Evolutionary conservation across 1,140 invertebrate species (phyloP).

Genomic region (Arion vulgaris): DNA sequence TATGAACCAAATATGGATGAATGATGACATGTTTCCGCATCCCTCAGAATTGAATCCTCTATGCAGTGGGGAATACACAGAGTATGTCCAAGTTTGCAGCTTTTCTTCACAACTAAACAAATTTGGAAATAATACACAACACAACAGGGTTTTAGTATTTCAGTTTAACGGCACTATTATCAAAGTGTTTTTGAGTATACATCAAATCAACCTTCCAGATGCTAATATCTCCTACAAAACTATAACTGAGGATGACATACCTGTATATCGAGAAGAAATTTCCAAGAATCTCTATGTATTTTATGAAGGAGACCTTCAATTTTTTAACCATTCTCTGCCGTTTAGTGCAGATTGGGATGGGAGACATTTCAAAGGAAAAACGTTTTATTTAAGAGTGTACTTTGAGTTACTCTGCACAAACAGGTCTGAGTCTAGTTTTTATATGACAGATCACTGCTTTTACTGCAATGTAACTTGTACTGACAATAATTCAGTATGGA

Average conservation of each 20-base stretch:
- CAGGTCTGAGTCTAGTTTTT: neutral
- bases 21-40: neutral
- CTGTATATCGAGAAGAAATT: constrained; percentile 22
- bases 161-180: neutral
- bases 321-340: neutral
- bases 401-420: neutral
- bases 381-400: neutral
- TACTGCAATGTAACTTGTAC: neutral
- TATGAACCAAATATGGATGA: neutral
- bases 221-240: neutral
- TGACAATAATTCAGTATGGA: neutral
- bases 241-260: neutral
- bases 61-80: neutral
- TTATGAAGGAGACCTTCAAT: constrained; percentile 5
- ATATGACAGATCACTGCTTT: constrained; percentile 18
- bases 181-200: neutral
- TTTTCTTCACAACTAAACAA: neutral
- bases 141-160: constrained; percentile 5
- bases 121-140: neutral
- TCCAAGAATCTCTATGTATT: constrained; percentile 17
- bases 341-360: constrained; percentile 4
- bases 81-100: neutral
- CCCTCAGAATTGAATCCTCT: neutral
- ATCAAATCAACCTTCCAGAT: constrained; percentile 15
- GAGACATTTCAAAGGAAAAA: neutral